Base-by-base conservation (phyloP, 2,888 invertebrate species). In the Rosalia funebris region DNA sequence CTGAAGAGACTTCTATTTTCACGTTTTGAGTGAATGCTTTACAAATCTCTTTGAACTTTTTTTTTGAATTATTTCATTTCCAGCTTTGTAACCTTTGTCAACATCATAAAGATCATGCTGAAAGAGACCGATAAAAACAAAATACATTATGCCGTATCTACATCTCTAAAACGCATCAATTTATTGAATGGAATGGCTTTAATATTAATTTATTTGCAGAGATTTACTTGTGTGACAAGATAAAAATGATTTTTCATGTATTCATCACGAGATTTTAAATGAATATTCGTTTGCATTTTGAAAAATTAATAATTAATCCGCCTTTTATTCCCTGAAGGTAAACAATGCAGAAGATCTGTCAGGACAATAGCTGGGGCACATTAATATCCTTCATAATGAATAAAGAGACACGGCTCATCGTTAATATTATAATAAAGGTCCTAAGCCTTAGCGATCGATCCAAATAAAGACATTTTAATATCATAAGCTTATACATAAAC, bases 361-460 rank as follows among this genome's bases (percentile, higher is more conserved):
- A 48, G 54, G 52, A 69, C 67, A 68, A 68, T 50, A 58, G 53
- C 63, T 36, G 41, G 39, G 14, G 59, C 47, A 63, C 60, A 70
- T 70, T 65, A 68, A 70, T 70, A 68, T 60, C 60, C 62, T 67
- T 68, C 65, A 45, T 34, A 11, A 39, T 60, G 65, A 65, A 68
- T 66, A 60, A 62, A 62, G 60, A 48, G 50, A 45, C 58, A 57
- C 41, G 61, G 67, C 61, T 63, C 60, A 62, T 58, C 60, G 61
- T 59, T 64, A 57, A 69, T 63, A 63, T 64, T 63, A 63, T 66
- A 66, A 69, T 69, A 62, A 64, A 62, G 68, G 63, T 52, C 57
- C 41, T 25, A 54, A 50, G 52, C 59, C 52, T 32, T 50, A 25
- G 32, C 34, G 34, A 56, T 52, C 57, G 52, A 60, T 64, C 54